Evolutionary conservation across 1,140 invertebrate species (phyloP), one percentile per base, ranked within the genome.

Genomic region (Drosophila nigromelanica): DNA sequence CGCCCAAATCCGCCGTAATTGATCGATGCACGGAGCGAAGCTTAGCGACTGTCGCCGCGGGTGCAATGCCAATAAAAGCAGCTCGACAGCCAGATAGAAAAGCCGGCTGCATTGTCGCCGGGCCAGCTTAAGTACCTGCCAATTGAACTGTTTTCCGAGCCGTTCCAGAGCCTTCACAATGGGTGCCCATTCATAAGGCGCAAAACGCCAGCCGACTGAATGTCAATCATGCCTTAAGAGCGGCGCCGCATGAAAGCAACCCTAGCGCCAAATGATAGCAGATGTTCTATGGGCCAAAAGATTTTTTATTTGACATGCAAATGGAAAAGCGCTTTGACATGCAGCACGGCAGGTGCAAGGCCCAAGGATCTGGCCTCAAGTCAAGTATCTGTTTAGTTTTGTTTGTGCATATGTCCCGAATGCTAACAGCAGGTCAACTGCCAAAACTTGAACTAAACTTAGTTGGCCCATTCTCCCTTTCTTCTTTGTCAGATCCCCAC

Each of bases 401-500:
- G 45, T 43, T 40, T 43, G 55, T 35, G 15, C 64, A 68, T 68
- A 51, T 62, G 48, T 67, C 62, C 12, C 40, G 67, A 86, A 86
- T 86, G 78, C 43, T 86, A 89, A 89, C 82, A 86, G 82, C 79
- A 87, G 82, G 82, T 86, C 83, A 89, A 87, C 56, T 78, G 71
- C 62, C 18, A 73, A 24, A 47, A 33, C 64, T 60, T 45, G 15
- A 40, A 63, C 68, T 55, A 63, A 62, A 55, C 33, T 63, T 58
- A 64, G 52, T 8, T 27, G 15, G 18, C 0, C n/a, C 24, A 1
- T 15, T 42, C 7, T 5, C 54, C 24, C 4, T 3, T 12, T 6
- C 5, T 3, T 27, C 0, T 8, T 5, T 15, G 4, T 24, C 27
- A 35, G n/a, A 2, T 5, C 40, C 33, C 48, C 30, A n/a, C 10